Base-by-base conservation (phyloP, 2,888 invertebrate genomes). In the Drosophila sordidula region DNA sequence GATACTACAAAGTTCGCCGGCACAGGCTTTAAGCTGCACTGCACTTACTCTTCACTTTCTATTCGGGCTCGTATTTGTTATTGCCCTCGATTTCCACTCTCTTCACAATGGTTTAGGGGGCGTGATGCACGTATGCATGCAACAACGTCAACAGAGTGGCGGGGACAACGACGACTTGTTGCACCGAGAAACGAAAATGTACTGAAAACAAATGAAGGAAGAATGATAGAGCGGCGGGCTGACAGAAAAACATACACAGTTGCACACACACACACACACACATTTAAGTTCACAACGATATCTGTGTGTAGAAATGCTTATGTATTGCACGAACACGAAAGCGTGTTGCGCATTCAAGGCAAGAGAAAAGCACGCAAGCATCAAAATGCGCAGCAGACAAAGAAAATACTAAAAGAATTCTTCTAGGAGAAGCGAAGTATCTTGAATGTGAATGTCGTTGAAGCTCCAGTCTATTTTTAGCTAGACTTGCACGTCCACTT, bases 41-140 rank as follows among this genome's bases (percentile, higher is more conserved):
- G 51, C 72, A 75, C 82, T 75, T 63, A 75, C 82, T 87, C 82
- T 87, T 63, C 56, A 73, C 89, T 89, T 89, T 87, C 87, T 85
- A 70, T 66, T 71, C 62, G 39, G 56, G 16, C 6, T 39, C 57
- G 34, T 65, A 42, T 68, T 59, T 49, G 54, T 47, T 55, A 46
- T 61, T 51, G 25, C 41, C 52, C 29, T 61, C 32, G 44, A 47
- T 62, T 66, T 73, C 45, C 58, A 51, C 70, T 70, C 55, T 75
- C 46, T 77, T 57, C 44, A 50, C 29, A 45, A 9, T 39, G n/a
- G 41, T 42, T 14, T 39, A 26, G 61, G 36, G 58, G 78, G 57
- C 50, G 78, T 42, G 52, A 39, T 39, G 32, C 22, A 9, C 29
- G 12, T 9, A 32, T 63, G 36, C 52, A 55, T 59, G 58, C 66